Evolutionary conservation across 2,113 vertebrate species (phyloP).

Genomic region (Rutilus rutilus): DNA sequence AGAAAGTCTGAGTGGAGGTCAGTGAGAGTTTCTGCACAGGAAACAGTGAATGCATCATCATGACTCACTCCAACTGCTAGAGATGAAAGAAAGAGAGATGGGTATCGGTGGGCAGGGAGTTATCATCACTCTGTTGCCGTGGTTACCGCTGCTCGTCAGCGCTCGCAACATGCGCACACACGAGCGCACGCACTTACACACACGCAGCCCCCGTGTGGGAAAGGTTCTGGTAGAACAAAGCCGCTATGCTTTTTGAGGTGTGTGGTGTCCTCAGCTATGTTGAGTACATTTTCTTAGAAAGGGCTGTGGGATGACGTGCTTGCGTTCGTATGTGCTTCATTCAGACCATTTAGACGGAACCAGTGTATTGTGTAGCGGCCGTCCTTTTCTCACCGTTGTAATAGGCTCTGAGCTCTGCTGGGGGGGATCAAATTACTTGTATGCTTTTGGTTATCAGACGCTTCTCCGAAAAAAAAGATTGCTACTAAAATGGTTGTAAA

Average conservation of each 20-base stretch:
- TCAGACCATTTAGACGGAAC: conserved; percentile 7
- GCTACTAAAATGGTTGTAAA: background rate
- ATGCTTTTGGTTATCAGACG: background rate
- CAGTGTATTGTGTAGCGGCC: background rate
- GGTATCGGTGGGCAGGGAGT: conserved; percentile 68
- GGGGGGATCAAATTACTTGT: background rate
- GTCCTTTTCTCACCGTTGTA: background rate
- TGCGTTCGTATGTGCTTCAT: background rate
- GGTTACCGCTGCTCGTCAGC: conserved; percentile 75
- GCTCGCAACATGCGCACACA: conserved; percentile 14
- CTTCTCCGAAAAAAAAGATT: background rate
- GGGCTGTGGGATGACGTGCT: conserved; percentile 19
- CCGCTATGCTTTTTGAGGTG: conserved; percentile 36
- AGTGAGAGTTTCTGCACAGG: conserved; percentile 53
- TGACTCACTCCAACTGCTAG: conserved; percentile 55
- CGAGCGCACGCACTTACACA: background rate
- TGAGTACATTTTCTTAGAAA: conserved; percentile 44
- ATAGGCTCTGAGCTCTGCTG: background rate
- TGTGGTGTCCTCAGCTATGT: conserved; percentile 20
- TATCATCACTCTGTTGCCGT: conserved; percentile 70
- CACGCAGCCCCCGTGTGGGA: conserved; percentile 8
- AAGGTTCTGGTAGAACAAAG: conserved; percentile 45
- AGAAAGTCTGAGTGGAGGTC: conserved; percentile 46
- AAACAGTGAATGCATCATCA: conserved; percentile 56
- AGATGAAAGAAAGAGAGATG: conserved; percentile 53